Evolutionary conservation across 2,888 invertebrate genomes (phyloP).

Genomic region (Trimorus sp.): DNA sequence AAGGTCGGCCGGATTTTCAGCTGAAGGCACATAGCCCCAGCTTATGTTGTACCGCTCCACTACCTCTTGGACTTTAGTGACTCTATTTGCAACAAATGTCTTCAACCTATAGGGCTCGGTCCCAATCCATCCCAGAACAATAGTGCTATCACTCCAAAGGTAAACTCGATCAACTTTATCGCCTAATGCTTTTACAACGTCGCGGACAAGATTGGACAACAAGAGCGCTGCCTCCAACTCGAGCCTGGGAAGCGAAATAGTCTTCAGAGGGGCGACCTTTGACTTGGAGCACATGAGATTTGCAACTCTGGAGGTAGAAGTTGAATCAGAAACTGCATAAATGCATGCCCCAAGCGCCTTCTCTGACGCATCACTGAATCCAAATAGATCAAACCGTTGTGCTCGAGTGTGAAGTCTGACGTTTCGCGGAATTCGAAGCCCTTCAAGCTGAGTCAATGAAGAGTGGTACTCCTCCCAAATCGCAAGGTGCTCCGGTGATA

Average conservation of each 20-base stretch:
- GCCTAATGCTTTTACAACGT: neutral
- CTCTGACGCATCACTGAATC: constrained; percentile 69
- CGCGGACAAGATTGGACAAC: neutral
- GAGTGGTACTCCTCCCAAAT: constrained; percentile 39
- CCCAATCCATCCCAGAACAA: too few species aligned
- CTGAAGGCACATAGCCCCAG: neutral
- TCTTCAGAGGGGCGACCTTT: neutral
- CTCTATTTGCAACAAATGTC: neutral
- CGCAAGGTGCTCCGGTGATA: neutral
- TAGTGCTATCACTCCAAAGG: constrained; percentile 10
- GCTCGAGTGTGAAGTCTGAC: constrained; percentile 21
- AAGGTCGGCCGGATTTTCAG: constrained; percentile 7
- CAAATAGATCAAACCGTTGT: constrained; percentile 42
- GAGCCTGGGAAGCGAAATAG: neutral
- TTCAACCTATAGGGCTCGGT: neutral
- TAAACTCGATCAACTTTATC: neutral
- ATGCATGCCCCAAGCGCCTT: constrained; percentile 46
- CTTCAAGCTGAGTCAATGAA: constrained; percentile 31
- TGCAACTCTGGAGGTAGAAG: too few species aligned
- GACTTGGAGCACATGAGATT: neutral
- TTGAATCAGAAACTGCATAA: constrained; percentile 41
- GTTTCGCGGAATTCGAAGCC: constrained; percentile 48
- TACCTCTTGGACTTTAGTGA: neutral
- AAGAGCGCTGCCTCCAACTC: neutral
- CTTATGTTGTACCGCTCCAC: neutral